phyloP scores from a whole-genome alignment of 2,888 invertebrate genomes.

The Punctoribates punctum region DNA sequence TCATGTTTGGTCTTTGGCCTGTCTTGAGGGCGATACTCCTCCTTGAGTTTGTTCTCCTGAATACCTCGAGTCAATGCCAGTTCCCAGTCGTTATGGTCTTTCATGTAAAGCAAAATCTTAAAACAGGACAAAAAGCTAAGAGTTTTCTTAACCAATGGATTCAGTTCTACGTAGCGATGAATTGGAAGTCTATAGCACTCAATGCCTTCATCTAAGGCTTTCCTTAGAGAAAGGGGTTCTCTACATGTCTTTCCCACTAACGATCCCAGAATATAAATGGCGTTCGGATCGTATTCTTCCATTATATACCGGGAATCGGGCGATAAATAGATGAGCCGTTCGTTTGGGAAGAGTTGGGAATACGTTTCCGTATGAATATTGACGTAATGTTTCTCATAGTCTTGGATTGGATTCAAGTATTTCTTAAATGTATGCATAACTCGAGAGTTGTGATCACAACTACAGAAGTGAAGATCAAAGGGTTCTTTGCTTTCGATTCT shows the following conservation, averaged over 20 bases:
- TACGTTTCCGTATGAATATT: slow-evolving; percentile 26
- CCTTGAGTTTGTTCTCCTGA: slow-evolving; percentile 29
- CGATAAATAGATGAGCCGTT: slow-evolving; percentile 30
- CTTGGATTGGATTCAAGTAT: not conserved
- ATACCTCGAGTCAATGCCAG: slow-evolving; percentile 29
- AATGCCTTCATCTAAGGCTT: slow-evolving; percentile 21
- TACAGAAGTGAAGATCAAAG: slow-evolving; percentile 30
- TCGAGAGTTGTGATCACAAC: not conserved
- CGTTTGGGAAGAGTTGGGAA: slow-evolving; percentile 28
- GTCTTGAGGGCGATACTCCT: no score
- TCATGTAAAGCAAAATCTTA: slow-evolving; percentile 28
- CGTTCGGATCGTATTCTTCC: slow-evolving; percentile 35
- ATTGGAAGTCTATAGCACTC: slow-evolving; percentile 37
- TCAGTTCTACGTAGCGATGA: slow-evolving; percentile 24
- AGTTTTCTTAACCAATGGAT: slow-evolving; percentile 35
- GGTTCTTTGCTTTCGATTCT: not conserved
- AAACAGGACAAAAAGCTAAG: slow-evolving; percentile 38
- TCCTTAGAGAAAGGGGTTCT: not conserved
- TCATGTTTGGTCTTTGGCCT: no score
- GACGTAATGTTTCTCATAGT: slow-evolving; percentile 1
- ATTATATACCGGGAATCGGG: slow-evolving; percentile 36
- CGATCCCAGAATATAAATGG: slow-evolving; percentile 38
- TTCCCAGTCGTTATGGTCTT: slow-evolving; percentile 34
- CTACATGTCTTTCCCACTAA: slow-evolving; percentile 38
- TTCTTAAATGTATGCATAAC: not conserved